Base-by-base conservation (phyloP, 2,888 invertebrate genomes). In the Eledona agricola region DNA sequence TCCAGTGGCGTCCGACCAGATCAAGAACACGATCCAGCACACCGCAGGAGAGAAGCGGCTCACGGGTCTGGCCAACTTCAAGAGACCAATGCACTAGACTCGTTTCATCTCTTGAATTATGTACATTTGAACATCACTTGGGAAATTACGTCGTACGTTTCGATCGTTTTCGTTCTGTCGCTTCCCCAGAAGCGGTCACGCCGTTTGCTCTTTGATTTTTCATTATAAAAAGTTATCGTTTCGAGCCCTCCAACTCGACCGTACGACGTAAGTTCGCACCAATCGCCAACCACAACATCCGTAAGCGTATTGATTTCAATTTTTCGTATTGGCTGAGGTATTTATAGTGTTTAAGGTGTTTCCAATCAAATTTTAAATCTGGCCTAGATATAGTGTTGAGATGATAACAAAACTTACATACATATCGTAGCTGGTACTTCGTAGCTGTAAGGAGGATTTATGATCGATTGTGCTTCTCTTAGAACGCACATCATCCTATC, bases 31-130 rank as follows among this genome's bases (percentile, higher is more conserved):
- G 49, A 83, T 90, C 0, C 87, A 90, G 67, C 89, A 90, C 71
- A 90, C 90, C 2, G 88, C 89, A 35, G 90, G 90, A 1, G 90
- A 91, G 68, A 91, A 90, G 70, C 82, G 90, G 62, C 83, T 90
- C 55, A 89, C 89, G 5, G 81, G 82, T 5, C 57, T 71, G 43
- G 56, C 66, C 23, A 63, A 57, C 25, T 85, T 80, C 74, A 79
- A 82, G 66, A 71, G 76, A 65, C 76, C 75, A 47, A 74, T 75
- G 74, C 75, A 75, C 58, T 76, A 76, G 66, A 61, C 42, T 37
- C 19, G n/a, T 23, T 45, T 16, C 37, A 35, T 9, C 11, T 37
- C 6, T 32, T 32, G 34, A 29, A 58, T 42, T 47, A 34, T 57
- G 55, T 56, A 57, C 55, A 57, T 57, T 58, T 42, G n/a, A 37